Conservation (phyloP, 2,888 invertebrate genomes). For the Carpatolechia fugitivella region DNA sequence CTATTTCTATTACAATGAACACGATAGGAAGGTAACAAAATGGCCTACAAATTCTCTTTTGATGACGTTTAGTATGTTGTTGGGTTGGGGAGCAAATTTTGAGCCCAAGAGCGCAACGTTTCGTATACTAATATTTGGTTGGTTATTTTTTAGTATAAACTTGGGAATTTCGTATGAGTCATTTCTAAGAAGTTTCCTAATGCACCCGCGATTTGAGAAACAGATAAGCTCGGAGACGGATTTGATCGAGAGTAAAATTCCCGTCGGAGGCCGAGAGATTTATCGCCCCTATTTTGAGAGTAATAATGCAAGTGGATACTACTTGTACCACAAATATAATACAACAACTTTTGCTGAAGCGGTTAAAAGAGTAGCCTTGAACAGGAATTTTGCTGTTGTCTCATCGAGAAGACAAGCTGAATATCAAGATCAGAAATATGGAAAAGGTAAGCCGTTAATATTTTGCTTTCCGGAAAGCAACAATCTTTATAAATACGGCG, state of each 20-base stretch:
- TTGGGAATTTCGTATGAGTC: conserved; percentile 74
- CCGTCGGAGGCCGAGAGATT: conserved; percentile 70
- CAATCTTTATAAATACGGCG: conserved; percentile 72
- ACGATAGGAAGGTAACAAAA: conserved; percentile 47
- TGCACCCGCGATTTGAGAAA: conserved; percentile 74
- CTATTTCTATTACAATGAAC: conserved; percentile 56
- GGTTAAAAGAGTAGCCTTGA: conserved; percentile 55
- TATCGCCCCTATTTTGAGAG: conserved; percentile 73
- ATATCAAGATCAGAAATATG: conserved; percentile 67
- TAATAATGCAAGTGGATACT: conserved; percentile 68
- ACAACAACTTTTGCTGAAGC: conserved; percentile 63
- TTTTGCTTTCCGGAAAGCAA: conserved; percentile 69
- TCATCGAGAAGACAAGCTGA: conserved; percentile 67
- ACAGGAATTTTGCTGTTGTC: conserved; percentile 66
- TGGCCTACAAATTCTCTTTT: conserved; percentile 71
- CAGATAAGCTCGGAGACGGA: conserved; percentile 69
- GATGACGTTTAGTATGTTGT: conserved; percentile 68
- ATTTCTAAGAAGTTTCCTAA: conserved; percentile 72
- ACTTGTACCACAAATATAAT: conserved; percentile 72
- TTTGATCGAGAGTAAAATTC: conserved; percentile 63
- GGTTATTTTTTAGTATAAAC: conserved; percentile 73
- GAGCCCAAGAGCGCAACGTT: conserved; percentile 61
- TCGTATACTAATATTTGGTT: conserved; percentile 64
- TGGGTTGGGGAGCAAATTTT: conserved; percentile 68
- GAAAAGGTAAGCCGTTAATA: conserved; percentile 61